These are phyloP conservation scores for Heliconius erato DNA, from an alignment of 2,888 invertebrate genomes.

Conservation along the genomic window DNA sequence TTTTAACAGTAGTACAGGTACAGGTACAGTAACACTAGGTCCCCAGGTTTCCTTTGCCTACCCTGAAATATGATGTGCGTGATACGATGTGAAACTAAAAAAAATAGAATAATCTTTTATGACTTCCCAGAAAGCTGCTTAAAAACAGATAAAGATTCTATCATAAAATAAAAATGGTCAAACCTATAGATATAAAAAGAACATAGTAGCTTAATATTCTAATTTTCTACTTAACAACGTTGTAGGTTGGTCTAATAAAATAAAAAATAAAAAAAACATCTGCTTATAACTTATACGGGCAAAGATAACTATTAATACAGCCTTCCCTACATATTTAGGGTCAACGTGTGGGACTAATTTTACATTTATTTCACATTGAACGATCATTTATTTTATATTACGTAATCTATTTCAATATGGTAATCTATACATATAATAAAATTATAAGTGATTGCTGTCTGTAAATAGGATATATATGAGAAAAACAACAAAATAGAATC, in stretches of 20 bases:
- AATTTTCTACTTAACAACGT: conserved; percentile 10
- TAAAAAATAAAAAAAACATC: neutral
- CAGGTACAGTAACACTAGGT: no score
- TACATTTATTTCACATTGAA: conserved; percentile 32
- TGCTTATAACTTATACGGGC: conserved; percentile 22
- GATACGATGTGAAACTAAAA: no score
- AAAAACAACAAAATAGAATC: no score
- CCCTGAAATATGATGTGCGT: no score
- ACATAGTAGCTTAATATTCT: conserved; percentile 7
- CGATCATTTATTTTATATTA: neutral
- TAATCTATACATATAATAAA: neutral
- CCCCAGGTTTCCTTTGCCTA: no score
- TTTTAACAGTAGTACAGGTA: no score
- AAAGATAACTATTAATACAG: conserved; percentile 34
- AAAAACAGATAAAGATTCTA: neutral
- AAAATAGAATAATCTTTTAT: no score
- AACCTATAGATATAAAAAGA: neutral
- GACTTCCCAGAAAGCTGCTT: neutral
- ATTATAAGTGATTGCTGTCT: no score
- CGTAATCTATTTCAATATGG: neutral
- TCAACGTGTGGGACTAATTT: conserved; percentile 32
- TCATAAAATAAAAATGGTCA: neutral
- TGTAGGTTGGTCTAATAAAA: conserved; percentile 30
- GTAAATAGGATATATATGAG: no score
- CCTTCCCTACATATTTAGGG: conserved; percentile 26